Percentiles rank a stretch among this genome's conserved stretches.
phyloP scores from a whole-genome alignment of 2,113 vertebrate genomes.

The Gavia stellata region DNA sequence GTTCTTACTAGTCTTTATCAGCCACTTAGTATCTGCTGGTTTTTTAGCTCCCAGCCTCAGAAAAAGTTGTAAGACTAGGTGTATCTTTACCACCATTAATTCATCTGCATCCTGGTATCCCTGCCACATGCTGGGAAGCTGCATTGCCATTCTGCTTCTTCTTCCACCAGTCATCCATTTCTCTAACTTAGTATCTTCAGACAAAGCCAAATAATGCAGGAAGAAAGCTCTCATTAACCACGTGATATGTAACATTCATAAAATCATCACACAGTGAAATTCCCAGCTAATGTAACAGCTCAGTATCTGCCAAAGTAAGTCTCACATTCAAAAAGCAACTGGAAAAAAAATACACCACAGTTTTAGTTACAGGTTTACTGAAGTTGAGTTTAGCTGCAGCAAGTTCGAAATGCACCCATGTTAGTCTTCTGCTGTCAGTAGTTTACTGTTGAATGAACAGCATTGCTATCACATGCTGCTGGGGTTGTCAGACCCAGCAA shows the following conservation, averaged over 20 bases:
- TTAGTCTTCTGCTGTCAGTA: not conserved
- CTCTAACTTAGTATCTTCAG: not conserved
- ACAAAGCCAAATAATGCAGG: not conserved
- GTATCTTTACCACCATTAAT: not conserved
- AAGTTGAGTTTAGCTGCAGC: not conserved
- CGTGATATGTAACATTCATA: not conserved
- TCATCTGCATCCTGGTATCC: not conserved
- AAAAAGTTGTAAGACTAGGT: not conserved
- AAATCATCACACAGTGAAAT: not conserved
- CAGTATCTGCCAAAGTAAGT: not conserved
- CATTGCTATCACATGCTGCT: not conserved
- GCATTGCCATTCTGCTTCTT: not conserved
- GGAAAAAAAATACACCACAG: not conserved
- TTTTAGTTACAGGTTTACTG: not conserved
- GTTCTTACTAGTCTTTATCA: not conserved
- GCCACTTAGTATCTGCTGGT: not conserved
- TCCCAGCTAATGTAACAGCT: not conserved
- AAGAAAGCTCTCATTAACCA: not conserved
- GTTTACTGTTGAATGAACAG: not conserved
- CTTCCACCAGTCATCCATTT: not conserved
- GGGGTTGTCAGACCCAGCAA: not conserved
- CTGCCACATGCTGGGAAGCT: not conserved
- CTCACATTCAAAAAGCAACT: not conserved
- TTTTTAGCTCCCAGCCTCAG: not conserved
- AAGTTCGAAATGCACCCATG: not conserved